Base-by-base conservation (phyloP, 2,113 vertebrate genomes). In the Arenaria interpres region DNA sequence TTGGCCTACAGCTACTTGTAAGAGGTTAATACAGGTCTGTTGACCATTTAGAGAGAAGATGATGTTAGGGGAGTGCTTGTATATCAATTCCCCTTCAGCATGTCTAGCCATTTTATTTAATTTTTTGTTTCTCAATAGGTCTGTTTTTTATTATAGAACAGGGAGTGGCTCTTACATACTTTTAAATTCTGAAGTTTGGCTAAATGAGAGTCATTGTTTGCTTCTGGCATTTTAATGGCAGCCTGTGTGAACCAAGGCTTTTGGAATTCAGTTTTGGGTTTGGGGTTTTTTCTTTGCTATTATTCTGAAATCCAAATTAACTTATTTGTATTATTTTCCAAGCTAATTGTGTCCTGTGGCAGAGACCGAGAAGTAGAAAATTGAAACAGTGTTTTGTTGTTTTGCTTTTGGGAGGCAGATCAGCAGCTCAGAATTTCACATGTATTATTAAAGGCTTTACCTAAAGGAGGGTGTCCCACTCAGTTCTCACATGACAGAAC, bases 271-370 rank as follows among this genome's bases (percentile, higher is more conserved):
- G 23, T 16, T 73, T 66, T 23, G 21, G 50, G 50, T 41, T 54
- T 32, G 2, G 0, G 5, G 7, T 3, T 22, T 50, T 28, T 53
- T 80, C 63, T 39, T 30, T 6, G 2, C 5, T 41, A 12, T 62
- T 88, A 12, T 77, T 78, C 56, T 37, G 24, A 85, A 66, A 50
- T 32, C n/a, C 1, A 69, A 77, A 66, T n/a, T 41, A 0, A 11
- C 48, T 48, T 48, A 20, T 67, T 83, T n/a, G 4, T 35, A 20
- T 46, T 90, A 48, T 64, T 72, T 72, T 75, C 41, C 62, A 75
- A 45, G 32, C 16, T 66, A 32, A 20, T 72, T 85, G 41, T 75
- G 32, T 57, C 25, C 39, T 41, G 13, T 17, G 18, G 12, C 66
- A 50, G 27, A 22, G 16, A 66, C 12, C 22, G 12, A 32, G 14